Base-by-base conservation (phyloP, 2,888 invertebrate genomes). In the Stenoptilia bipunctidactyla region DNA sequence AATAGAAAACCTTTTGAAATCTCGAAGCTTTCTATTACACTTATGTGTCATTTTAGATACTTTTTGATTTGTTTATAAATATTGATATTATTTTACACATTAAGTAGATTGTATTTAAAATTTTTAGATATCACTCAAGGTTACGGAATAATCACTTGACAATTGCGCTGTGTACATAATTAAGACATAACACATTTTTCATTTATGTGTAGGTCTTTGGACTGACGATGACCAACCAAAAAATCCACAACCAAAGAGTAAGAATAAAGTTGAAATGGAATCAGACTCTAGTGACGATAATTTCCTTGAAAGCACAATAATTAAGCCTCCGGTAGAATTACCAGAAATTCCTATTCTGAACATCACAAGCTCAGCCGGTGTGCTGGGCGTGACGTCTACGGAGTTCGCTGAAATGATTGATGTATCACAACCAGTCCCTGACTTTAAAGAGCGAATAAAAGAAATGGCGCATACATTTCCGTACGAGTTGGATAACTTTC, bases 401-500 rank as follows among this genome's bases (percentile, higher is more conserved):
- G 90, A 94, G 57, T 97, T 94, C 94, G 97, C 96, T 0, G 91
- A 96, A 58, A 87, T 92, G 69, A 86, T 97, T 27, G 94, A 97
- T 65, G 90, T 94, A 0, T 88, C 90, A 0, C 86, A 89, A 39
- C 93, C 95, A 0, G 91, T 97, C 1, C 85, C 84, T 1, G 91
- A 97, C 64, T 97, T 96, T 58, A 85, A 90, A 37, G 88, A 93
- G 51, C 87, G 87, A 56, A 89, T 97, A 42, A 93, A 93, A 2
- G 88, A 92, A 45, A 92, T 94, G 80, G 97, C 97, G 0, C 90
- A 92, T 58, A 87, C 86, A 44, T 96, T 90, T 73, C 91, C 92
- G 1, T 99, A 99, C 74, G 94, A 97, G 57, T 83, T 98, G 58
- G 99, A 99, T 71, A 93, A 89, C 15, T 99, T 99, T 66, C 99